Conservation (phyloP, 2,888 invertebrate species). For the Ganaspis brasiliensis region DNA sequence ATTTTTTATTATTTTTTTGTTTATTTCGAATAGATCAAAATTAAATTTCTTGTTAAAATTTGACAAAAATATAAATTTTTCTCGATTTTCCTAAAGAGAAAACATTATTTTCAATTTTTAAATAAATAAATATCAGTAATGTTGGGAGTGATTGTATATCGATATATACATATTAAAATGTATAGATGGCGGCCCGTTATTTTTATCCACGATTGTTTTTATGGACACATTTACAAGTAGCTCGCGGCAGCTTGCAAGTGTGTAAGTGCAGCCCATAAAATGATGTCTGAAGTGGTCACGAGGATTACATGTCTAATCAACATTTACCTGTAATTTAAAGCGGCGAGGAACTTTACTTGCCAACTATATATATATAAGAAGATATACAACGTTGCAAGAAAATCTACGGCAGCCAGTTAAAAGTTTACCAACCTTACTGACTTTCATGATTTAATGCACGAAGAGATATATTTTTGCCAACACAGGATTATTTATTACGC, state of each 20-base stretch:
- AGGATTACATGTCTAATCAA: constrained; percentile 38
- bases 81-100: too few relatives aligned
- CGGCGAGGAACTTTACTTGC: constrained; percentile 22
- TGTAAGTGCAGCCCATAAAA: constrained; percentile 23
- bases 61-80: too few relatives aligned
- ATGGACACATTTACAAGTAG: not conserved
- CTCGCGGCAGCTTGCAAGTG: not conserved
- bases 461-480: constrained; percentile 5
- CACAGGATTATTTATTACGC: constrained; percentile 14
- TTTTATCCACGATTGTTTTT: constrained; percentile 1
- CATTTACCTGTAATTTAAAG: constrained; percentile 27
- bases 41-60: too few relatives aligned
- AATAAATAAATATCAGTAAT: not conserved
- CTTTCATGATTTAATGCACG: constrained; percentile 4
- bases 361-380: constrained; percentile 18
- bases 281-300: constrained; percentile 33
- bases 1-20: too few relatives aligned
- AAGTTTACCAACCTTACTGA: constrained; percentile 7
- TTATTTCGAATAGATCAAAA: too few relatives aligned
- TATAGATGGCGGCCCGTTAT: constrained; percentile 18
- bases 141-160: not conserved
- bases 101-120: too few relatives aligned
- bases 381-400: constrained; percentile 28
- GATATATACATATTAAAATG: not conserved
- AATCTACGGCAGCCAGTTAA: constrained; percentile 23